Percentiles rank a stretch among this genome's conserved stretches.
Evolutionary conservation across 2,888 invertebrate species (phyloP).

Genomic region (Halocaridina rubra): DNA sequence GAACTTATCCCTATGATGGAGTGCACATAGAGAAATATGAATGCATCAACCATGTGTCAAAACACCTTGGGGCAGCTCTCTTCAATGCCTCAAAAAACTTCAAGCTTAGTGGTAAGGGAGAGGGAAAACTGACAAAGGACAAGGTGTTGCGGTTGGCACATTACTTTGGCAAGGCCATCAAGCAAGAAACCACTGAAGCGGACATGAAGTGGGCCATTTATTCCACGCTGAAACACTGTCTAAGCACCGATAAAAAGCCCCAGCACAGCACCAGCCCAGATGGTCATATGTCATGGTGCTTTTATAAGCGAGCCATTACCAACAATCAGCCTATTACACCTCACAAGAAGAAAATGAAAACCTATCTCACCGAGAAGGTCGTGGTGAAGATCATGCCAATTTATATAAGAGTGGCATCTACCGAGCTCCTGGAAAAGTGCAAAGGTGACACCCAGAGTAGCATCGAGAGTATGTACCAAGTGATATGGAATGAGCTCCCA

Average conservation of each 20-base stretch:
- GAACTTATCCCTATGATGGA: neutral
- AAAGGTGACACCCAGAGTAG: no score
- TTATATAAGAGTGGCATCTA: no score
- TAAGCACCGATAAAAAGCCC: neutral
- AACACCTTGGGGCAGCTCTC: neutral
- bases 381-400: no score
- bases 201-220: neutral
- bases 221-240: neutral
- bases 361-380: no score
- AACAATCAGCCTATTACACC: neutral
- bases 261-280: neutral
- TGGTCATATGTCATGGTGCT: neutral
- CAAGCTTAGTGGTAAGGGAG: no score
- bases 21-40: no score
- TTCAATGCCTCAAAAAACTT: neutral
- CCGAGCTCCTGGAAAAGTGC: no score
- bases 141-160: no score
- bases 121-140: neutral
- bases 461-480: no score
- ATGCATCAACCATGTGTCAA: no score
- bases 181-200: neutral
- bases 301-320: conserved; percentile 6
- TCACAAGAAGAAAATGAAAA: conserved; percentile 1
- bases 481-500: no score
- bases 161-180: conserved; percentile 9